phyloP scores from a whole-genome alignment of 2,797 vertebrate species.

The Chaenodraco wilsoni region DNA sequence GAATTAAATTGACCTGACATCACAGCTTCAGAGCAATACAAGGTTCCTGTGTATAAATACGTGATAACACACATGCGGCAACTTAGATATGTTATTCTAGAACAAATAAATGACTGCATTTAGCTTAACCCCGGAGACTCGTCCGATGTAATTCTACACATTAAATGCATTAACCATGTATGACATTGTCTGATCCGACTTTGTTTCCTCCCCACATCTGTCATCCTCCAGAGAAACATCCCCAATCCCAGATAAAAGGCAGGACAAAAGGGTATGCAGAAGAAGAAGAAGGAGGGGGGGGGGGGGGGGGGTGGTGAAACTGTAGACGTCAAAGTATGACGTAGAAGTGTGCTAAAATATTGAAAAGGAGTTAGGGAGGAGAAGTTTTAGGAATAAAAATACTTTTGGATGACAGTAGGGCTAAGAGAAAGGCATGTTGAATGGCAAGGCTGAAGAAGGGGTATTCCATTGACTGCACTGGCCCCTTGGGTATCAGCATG shows the following conservation, averaged over 20 bases:
- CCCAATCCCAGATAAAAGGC: slow-evolving; percentile 23
- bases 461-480: slow-evolving; percentile 22
- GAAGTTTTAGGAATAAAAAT: not conserved
- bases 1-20: slow-evolving; percentile 10
- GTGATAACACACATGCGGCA: not conserved
- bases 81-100: not conserved
- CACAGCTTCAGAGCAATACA: not conserved
- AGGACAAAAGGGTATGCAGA: slow-evolving; percentile 9
- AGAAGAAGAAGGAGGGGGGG: not conserved
- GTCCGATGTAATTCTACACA: not conserved
- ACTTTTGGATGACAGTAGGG: not conserved
- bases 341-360: slow-evolving; percentile 25
- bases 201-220: slow-evolving; percentile 22
- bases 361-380: slow-evolving; percentile 16
- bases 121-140: not conserved
- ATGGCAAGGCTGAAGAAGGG: slow-evolving; percentile 22
- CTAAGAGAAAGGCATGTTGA: not conserved
- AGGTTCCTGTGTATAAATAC: not conserved
- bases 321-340: slow-evolving; percentile 16
- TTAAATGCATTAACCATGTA: slow-evolving; percentile 16
- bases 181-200: slow-evolving; percentile 18
- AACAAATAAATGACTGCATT: slow-evolving; percentile 6
- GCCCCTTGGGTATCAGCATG: slow-evolving; percentile 39
- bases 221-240: not conserved
- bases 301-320: not conserved